These are phyloP conservation scores for Colossoma macropomum DNA, from an alignment of 2,113 vertebrate genomes.

Conservation along the genomic window DNA sequence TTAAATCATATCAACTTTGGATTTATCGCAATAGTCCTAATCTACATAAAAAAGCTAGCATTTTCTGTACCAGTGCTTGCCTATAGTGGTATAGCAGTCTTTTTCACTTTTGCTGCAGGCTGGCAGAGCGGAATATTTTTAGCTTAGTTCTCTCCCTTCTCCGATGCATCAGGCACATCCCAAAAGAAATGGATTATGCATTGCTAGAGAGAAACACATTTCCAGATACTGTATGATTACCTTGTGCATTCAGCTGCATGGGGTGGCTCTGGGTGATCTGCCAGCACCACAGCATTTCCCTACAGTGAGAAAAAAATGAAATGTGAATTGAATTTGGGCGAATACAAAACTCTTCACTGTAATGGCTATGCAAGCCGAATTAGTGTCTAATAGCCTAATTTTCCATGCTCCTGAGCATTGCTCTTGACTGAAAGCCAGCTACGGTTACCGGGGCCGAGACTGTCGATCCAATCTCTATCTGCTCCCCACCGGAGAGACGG, in stretches of 20 bases:
- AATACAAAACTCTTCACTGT: neutral
- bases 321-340: neutral
- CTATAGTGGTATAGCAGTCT: neutral
- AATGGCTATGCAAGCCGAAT: neutral
- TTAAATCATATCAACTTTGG: too few relatives aligned
- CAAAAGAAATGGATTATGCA: constrained; percentile 16
- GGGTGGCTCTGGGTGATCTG: neutral
- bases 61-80: neutral
- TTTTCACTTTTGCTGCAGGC: constrained; percentile 4
- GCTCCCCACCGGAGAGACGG: constrained; percentile 96
- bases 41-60: neutral
- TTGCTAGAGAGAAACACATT: neutral
- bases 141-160: constrained; percentile 47
- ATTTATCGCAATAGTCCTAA: neutral
- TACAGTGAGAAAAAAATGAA: neutral
- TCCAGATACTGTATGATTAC: neutral
- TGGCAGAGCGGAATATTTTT: constrained; percentile 36
- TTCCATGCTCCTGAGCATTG: neutral
- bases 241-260: neutral
- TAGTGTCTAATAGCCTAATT: neutral
- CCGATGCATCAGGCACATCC: constrained; percentile 3
- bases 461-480: constrained; percentile 96
- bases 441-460: constrained; percentile 95
- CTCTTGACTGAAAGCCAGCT: constrained; percentile 80
- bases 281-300: neutral